Evolutionary conservation across 2,888 invertebrate species (phyloP).

Genomic region (Cyclophora punctaria): DNA sequence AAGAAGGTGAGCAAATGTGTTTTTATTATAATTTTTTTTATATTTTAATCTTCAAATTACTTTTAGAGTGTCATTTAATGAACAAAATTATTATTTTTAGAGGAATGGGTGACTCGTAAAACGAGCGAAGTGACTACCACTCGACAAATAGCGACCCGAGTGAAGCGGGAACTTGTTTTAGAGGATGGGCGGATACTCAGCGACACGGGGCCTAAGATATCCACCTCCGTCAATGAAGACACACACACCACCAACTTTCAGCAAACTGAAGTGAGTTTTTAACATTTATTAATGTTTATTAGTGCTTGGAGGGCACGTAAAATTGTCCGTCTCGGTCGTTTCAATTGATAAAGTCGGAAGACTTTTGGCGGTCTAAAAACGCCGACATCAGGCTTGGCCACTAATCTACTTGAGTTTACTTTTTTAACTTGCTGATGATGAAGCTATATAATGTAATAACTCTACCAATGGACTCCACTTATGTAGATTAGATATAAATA

Average conservation of each 20-base stretch:
- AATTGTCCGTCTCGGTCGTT: too few species aligned
- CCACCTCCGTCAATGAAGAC: slow-evolving; percentile 93
- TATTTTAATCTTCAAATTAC: neutral
- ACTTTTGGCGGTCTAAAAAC: too few species aligned
- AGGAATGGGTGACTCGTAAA: slow-evolving; percentile 94
- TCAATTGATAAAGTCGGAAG: too few species aligned
- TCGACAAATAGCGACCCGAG: slow-evolving; percentile 91
- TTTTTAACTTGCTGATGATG: too few species aligned
- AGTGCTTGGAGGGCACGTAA: too few species aligned
- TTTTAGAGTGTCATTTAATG: neutral
- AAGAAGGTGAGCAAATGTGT: slow-evolving; percentile 79
- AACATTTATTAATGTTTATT: neutral
- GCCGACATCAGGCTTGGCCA: too few species aligned
- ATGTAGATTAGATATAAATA: too few species aligned
- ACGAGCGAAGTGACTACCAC: slow-evolving; percentile 93
- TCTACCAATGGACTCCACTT: too few species aligned
- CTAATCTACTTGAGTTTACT: too few species aligned
- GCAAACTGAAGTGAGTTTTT: slow-evolving; percentile 81
- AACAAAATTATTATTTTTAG: slow-evolving; percentile 65
- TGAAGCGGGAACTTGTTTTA: slow-evolving; percentile 89
- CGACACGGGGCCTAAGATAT: slow-evolving; percentile 92
- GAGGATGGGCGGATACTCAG: slow-evolving; percentile 94
- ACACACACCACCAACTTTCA: slow-evolving; percentile 92
- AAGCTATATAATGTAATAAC: too few species aligned
- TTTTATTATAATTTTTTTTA: neutral